Percentiles rank a stretch among this genome's conserved stretches.
phyloP scores from a whole-genome alignment of 2,113 vertebrate genomes.

The Carassius gibelio region DNA sequence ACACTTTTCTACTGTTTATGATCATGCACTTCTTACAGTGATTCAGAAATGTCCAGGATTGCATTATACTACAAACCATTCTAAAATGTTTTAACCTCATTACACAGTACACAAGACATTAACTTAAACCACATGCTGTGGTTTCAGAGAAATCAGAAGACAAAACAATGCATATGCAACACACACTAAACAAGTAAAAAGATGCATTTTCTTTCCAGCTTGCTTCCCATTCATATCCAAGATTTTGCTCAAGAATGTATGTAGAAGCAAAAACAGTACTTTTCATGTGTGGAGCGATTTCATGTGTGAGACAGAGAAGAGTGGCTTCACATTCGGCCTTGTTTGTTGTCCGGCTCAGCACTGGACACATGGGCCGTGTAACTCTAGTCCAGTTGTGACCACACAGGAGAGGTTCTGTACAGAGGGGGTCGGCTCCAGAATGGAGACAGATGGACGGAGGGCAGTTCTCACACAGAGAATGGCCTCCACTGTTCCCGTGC shows the following conservation, averaged over 20 bases:
- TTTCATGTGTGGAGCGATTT: neutral
- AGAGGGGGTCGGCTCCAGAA: constrained; percentile 56
- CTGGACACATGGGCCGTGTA: constrained; percentile 73
- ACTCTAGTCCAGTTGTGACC: constrained; percentile 71
- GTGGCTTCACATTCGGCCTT: constrained; percentile 53
- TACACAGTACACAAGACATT: constrained; percentile 9
- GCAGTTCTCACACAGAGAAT: constrained; percentile 67
- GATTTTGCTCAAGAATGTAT: neutral
- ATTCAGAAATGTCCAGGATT: neutral
- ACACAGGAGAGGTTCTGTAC: constrained; percentile 69
- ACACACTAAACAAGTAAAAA: neutral
- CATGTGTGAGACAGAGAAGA: constrained; percentile 47
- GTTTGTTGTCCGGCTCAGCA: constrained; percentile 61
- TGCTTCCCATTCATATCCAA: neutral
- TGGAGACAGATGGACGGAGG: constrained; percentile 76
- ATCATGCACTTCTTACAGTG: neutral
- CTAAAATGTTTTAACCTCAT: neutral
- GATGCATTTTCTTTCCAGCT: neutral
- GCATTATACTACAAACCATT: constrained; percentile 15
- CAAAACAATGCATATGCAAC: neutral
- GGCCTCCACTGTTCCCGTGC: constrained; percentile 67
- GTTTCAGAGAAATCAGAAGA: constrained; percentile 20
- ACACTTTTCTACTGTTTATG: neutral
- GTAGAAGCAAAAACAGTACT: constrained; percentile 1
- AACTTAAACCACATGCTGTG: constrained; percentile 17